Evolutionary conservation across 2,888 invertebrate genomes (phyloP).

Genomic region (Andrena minutula): DNA sequence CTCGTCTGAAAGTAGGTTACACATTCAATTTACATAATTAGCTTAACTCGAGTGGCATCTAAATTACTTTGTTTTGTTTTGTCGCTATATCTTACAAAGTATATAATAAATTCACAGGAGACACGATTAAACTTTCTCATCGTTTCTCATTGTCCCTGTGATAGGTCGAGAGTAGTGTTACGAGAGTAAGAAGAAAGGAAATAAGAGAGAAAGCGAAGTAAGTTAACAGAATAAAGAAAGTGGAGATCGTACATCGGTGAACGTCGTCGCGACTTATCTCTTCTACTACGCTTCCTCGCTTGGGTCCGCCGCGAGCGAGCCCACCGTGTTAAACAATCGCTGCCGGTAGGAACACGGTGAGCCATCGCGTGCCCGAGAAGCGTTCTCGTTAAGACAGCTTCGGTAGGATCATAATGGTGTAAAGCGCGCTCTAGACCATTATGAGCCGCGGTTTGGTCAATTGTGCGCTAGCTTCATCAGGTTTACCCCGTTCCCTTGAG

Average conservation of each 20-base stretch:
- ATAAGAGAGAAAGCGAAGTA: constrained; percentile 65
- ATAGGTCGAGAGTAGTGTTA: constrained; percentile 24
- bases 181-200: constrained; percentile 61
- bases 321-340: background rate
- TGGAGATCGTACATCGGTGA: constrained; percentile 37
- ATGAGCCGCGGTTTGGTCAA: constrained; percentile 29
- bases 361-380: constrained; percentile 10
- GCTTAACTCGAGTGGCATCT: constrained; percentile 66
- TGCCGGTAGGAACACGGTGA: no score
- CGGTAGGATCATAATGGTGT: constrained; percentile 7
- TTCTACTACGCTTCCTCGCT: background rate
- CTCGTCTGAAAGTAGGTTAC: constrained; percentile 85
- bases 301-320: constrained; percentile 6
- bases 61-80: constrained; percentile 26
- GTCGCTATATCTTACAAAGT: constrained; percentile 15
- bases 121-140: background rate
- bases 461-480: constrained; percentile 64
- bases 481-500: constrained; percentile 15
- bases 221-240: constrained; percentile 68
- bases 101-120: background rate
- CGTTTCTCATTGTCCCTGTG: background rate
- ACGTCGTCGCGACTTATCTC: background rate
- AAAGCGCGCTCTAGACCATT: constrained; percentile 8
- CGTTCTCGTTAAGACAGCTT: background rate
- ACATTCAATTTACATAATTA: constrained; percentile 84